A percentile compares a stretch with the other conserved stretches of the same genome.
phyloP scores from a whole-genome alignment of 2,888 invertebrate species.

The Drosophila affinis region DNA sequence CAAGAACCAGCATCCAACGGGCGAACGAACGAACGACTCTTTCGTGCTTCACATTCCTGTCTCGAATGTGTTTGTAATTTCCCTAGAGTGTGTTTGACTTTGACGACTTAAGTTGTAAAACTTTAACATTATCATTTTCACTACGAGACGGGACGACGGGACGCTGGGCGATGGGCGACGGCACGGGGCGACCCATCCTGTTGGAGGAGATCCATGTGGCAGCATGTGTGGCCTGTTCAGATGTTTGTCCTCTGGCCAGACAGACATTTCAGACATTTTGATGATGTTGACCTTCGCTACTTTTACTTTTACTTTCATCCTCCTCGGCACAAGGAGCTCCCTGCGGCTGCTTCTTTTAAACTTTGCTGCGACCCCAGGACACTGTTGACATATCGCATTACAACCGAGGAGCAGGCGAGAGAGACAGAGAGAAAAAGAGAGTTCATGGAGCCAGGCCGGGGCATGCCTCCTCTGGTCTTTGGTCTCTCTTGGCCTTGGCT shows the following conservation, averaged over 20 bases:
- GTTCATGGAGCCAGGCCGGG: conserved; percentile 21
- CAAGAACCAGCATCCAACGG: neutral
- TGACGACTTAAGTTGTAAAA: conserved; percentile 84
- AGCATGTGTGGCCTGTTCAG: conserved; percentile 41
- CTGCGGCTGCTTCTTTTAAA: conserved; percentile 57
- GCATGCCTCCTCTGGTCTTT: neutral
- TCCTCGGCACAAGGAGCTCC: conserved; percentile 37
- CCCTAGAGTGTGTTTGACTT: conserved; percentile 83
- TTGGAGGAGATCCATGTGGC: conserved; percentile 12
- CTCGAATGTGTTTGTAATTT: conserved; percentile 82
- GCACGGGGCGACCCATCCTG: conserved; percentile 5
- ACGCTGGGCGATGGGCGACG: neutral
- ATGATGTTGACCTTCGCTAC: conserved; percentile 80
- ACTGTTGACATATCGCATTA: conserved; percentile 81
- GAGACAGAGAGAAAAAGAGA: conserved; percentile 35
- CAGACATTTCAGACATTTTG: conserved; percentile 77
- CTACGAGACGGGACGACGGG: conserved; percentile 41
- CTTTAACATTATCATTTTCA: conserved; percentile 83
- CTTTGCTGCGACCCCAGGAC: conserved; percentile 58
- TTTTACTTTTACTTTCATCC: conserved; percentile 75
- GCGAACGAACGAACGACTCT: conserved; percentile 5
- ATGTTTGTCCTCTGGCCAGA: conserved; percentile 54
- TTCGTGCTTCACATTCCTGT: conserved; percentile 61
- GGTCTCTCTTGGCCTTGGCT: conserved; percentile 30
- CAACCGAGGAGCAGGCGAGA: conserved; percentile 37